phyloP scores from a whole-genome alignment of 2,113 vertebrate genomes.

The Chinchilla lanigera region DNA sequence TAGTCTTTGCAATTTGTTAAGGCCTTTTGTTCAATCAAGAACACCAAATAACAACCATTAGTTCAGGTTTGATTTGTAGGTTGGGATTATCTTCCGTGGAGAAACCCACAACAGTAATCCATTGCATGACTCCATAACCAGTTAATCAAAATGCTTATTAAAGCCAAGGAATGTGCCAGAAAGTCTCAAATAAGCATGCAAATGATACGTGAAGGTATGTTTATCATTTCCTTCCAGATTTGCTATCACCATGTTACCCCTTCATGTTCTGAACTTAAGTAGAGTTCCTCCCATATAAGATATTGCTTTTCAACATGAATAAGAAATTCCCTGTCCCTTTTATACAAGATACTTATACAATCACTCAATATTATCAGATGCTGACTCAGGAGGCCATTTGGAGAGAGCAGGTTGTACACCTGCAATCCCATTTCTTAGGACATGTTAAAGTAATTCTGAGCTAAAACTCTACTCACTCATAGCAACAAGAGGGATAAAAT shows the following conservation, averaged over 20 bases:
- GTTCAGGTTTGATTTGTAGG: constrained; percentile 53
- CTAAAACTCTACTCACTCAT: constrained; percentile 10
- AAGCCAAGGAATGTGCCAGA: not conserved
- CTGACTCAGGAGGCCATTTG: not conserved
- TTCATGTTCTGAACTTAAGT: constrained; percentile 77
- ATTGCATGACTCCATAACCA: constrained; percentile 58
- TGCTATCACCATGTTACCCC: constrained; percentile 62
- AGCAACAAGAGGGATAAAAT: constrained; percentile 34
- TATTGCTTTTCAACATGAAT: not conserved
- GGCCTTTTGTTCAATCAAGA: constrained; percentile 77
- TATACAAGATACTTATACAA: constrained; percentile 52
- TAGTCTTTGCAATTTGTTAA: constrained; percentile 83
- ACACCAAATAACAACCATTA: constrained; percentile 74
- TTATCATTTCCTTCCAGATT: constrained; percentile 70
- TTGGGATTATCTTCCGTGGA: constrained; percentile 69
- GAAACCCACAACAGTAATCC: constrained; percentile 33
- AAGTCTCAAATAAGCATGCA: constrained; percentile 47
- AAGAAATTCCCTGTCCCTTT: constrained; percentile 5
- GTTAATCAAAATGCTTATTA: constrained; percentile 59
- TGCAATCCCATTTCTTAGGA: constrained; percentile 31
- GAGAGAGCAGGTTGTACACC: constrained; percentile 20
- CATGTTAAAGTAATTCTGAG: constrained; percentile 42
- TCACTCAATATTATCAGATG: constrained; percentile 32
- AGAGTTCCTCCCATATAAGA: not conserved
- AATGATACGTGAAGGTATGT: constrained; percentile 68